Evolutionary conservation across 2,797 vertebrate species (phyloP).

Genomic region (Smutsia gigantea): DNA sequence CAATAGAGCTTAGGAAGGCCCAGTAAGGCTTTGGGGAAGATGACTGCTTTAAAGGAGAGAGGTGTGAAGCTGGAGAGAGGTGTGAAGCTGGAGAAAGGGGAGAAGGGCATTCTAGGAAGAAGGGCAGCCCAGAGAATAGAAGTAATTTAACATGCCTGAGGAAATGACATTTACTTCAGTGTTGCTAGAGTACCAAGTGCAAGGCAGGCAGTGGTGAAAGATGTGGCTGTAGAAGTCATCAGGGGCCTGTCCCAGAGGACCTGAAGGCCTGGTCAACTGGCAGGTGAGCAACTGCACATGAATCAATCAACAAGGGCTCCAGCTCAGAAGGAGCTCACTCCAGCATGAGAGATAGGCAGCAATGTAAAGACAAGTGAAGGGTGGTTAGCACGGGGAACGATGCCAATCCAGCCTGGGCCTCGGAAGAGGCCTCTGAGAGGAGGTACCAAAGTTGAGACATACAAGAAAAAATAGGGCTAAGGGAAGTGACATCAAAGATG

Average conservation of each 20-base stretch:
- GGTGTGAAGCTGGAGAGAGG: neutral
- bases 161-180: conserved; percentile 37
- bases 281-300: neutral
- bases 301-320: neutral
- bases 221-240: neutral
- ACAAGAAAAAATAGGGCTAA: conserved; percentile 35
- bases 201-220: conserved; percentile 13
- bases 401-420: neutral
- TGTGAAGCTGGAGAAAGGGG: conserved; percentile 22
- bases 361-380: neutral
- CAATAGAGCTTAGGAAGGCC: neutral
- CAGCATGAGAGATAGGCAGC: neutral
- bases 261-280: neutral
- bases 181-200: neutral
- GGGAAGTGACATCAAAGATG: neutral
- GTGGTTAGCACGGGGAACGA: neutral
- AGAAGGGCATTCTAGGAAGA: conserved; percentile 37
- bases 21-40: neutral
- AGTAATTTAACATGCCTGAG: neutral
- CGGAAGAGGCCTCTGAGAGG: neutral
- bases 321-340: neutral
- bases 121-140: neutral
- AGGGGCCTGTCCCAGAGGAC: neutral
- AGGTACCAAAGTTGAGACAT: neutral
- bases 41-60: conserved; percentile 13